Evolutionary conservation across 2,113 vertebrate species (phyloP), one percentile per base, ranked within the genome.

Genomic region (Eclectus roratus): DNA sequence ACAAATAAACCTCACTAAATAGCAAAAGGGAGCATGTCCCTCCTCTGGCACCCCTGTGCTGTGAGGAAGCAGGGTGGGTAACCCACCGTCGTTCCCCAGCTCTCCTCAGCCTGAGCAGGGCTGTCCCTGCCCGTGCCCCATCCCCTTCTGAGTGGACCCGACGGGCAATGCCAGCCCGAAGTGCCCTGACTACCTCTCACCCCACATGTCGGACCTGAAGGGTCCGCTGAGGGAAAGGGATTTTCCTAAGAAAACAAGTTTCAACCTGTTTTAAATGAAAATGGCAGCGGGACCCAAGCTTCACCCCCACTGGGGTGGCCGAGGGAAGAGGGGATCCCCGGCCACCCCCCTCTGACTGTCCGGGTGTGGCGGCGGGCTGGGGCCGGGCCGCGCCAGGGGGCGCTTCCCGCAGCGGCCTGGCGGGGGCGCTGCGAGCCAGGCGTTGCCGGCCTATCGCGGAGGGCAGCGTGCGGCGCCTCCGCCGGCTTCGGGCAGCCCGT

Each of bases 361-460:
- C 4, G 27, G 25, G 28, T 11, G 49, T 7, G 35, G 44, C 19
- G 7, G 27, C 14, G 11, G 21, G 31, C 31, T n/a, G 19, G 33
- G 44, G 55, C 31, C 37, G 24, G 43, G 31, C 33, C n/a, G 18
- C 3, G n/a, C 5, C 19, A 5, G 41, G 46, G 15, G 65, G 52
- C 52, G 18, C 29, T 89, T 72, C 19, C 65, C 15, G 9, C 31
- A 12, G 18, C 11, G 49, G 84, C 68, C 93, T 28, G 64, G 65
- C 18, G 89, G 58, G 87, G 91, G 91, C 86, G 91, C 80, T 74
- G 81, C 69, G 63, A 89, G 61, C 86, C 55, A 76, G 81, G 86
- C 47, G 8, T 70, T 93, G 58, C 24, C 24, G 79, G 14, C 23
- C 33, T 19, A 25, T 47, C 15, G 29, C 50, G 13, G 35, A 10